Conservation (phyloP, 2,113 vertebrate genomes). For the Strix aluco region DNA sequence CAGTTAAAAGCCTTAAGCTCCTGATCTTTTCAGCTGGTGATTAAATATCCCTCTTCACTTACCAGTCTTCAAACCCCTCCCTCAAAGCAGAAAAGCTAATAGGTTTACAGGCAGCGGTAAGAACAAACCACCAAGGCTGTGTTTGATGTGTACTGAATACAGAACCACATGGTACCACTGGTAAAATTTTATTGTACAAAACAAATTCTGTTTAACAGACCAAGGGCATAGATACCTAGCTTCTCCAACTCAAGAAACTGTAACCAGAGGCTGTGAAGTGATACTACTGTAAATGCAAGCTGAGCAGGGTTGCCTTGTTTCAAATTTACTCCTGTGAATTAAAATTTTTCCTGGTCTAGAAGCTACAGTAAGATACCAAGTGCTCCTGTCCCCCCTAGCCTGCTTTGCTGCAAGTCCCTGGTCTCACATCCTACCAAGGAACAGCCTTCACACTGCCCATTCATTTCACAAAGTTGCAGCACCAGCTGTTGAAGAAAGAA, state of each 20-base stretch:
- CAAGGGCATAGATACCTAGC: not conserved
- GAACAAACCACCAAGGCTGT: not conserved
- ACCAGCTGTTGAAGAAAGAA: not conserved
- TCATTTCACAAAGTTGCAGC: not conserved
- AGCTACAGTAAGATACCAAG: not conserved
- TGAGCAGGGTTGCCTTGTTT: not conserved
- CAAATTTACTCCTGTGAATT: not conserved
- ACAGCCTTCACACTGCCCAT: not conserved
- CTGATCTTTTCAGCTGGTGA: not conserved
- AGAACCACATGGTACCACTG: not conserved
- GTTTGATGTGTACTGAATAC: not conserved
- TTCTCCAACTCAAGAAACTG: not conserved
- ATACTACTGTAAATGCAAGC: not conserved
- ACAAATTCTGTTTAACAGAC: not conserved
- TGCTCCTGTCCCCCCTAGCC: not conserved
- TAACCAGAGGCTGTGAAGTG: slow-evolving; percentile 29
- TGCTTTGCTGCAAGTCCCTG: not conserved
- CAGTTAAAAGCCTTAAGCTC: not conserved
- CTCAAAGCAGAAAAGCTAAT: not conserved
- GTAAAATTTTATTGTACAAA: not conserved
- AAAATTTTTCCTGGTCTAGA: not conserved
- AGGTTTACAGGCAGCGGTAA: not conserved
- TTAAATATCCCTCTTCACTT: not conserved
- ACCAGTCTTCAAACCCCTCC: not conserved
- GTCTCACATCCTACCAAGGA: not conserved